Evolutionary conservation across 1,140 invertebrate species (phyloP), one percentile per base, ranked within the genome.

Genomic region (Helicorthomorpha holstii): DNA sequence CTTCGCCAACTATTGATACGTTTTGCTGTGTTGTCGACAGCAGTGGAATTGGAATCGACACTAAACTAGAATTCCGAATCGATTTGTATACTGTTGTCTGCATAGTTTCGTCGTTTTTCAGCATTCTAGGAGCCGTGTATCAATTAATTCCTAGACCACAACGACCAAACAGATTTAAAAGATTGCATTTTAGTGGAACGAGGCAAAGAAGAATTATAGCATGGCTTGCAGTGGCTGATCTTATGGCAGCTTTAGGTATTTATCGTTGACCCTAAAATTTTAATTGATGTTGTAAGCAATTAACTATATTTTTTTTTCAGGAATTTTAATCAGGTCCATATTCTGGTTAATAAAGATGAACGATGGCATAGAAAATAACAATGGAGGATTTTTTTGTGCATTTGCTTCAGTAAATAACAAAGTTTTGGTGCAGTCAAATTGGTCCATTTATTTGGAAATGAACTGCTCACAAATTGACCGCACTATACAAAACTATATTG

Each of bases 221-320:
- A 44, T 85, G 82, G 80, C 66, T 86, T 23, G 82, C 83, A 16
- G 66, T 82, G 48, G 79, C 82, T 27, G 83, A 85, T 72, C 69
- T 85, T 21, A 63, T 84, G 34, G 83, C 82, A 50, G 79, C 82
- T 14, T 63, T 81, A 62, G 82, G 82, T 82, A 14, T n/a, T 24
- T 19, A 46, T 21, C 19, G 25, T 4, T 10, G 4, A 22, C 44
- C 21, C 12, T 46, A 4, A 46, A 58, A 51, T 7, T 41, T 29
- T 27, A 46, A 14, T 49, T 16, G 22, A 16, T 21, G n/a, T 1
- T 16, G 27, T 44, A 25, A 16, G 29, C 43, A 51, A 48, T 23
- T 56, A 58, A 10, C 16, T 21, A 22, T 48, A 55, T 25, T 19
- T 42, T 27, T 34, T 16, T 50, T 50, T n/a, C 57, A 83, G 82